Base-by-base conservation (phyloP, 2,113 vertebrate species). In the Noturus placidus region DNA sequence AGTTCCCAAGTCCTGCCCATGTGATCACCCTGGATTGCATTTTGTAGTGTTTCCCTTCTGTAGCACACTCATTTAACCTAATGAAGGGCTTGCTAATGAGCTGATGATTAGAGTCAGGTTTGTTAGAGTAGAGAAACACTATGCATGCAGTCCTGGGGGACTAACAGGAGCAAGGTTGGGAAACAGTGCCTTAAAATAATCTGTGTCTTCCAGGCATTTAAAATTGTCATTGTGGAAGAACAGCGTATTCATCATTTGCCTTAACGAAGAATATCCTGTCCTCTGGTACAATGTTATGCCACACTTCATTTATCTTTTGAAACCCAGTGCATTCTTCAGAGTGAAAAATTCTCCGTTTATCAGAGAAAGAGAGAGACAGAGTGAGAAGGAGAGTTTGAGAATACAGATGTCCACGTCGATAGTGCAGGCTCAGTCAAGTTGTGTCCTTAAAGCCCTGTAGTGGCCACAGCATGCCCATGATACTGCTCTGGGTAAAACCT, bases 71-170 rank as follows among this genome's bases (percentile, higher is more conserved):
- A 27, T 59, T 74, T 85, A 85, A 38, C 30, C 33, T 85, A 74
- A 85, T 85, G 67, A 85, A 85, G 67, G 30, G 67, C 69, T 74
- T 85, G 83, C 83, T 85, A 85, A 85, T 85, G 83, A 85, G 83
- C 83, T 85, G 83, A 85, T 85, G 83, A 85, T 85, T 85, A 57
- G n/a, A 74, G 9, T 74, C 67, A 59, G 83, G 83, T 85, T 85
- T 57, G 52, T 72, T 72, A 74, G 42, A 85, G 83, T 56, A 27
- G 52, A 74, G 42, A 72, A 85, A 85, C 67, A 74, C 83, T 61
- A 61, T 42, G 79, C 79, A 74, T 85, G 42, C 52, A 56, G 69
- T 74, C 83, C 69, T 57, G 11, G 6, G 83, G 83, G 69, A 84
- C 35, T 30, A 72, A 72, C 54, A 84, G 46, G 19, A 72, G 50